Evolutionary conservation across 2,113 vertebrate species (phyloP).

Genomic region (Vidua chalybeata): DNA sequence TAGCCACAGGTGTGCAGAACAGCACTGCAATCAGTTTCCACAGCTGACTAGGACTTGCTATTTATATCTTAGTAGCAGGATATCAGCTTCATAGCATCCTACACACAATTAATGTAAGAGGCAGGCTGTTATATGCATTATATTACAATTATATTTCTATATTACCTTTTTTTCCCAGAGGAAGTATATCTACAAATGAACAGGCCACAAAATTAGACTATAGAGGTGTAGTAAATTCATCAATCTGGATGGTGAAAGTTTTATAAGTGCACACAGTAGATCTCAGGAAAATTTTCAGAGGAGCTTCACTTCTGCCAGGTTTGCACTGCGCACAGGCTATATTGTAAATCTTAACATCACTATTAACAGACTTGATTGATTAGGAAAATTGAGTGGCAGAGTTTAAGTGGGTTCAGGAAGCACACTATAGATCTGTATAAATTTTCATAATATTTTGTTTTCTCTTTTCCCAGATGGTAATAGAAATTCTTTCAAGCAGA

Average conservation of each 20-base stretch:
- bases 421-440: not conserved
- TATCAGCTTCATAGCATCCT: not conserved
- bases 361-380: slow-evolving; percentile 20
- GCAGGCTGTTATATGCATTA: not conserved
- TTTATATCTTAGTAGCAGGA: slow-evolving; percentile 23
- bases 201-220: not conserved
- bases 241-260: not conserved
- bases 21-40: not conserved
- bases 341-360: not conserved
- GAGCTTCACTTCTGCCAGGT: not conserved
- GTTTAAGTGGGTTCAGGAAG: slow-evolving; percentile 28
- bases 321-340: not conserved
- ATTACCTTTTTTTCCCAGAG: not conserved
- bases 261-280: not conserved
- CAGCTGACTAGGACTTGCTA: slow-evolving; percentile 2
- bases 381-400: slow-evolving; percentile 10
- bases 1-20: not conserved
- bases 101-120: not conserved
- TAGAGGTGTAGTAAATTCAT: not conserved
- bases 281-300: not conserved
- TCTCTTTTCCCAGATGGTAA: not conserved
- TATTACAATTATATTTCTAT: not conserved
- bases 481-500: not conserved
- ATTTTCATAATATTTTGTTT: slow-evolving; percentile 33
- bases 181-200: not conserved